Evolutionary conservation across 2,797 vertebrate genomes (phyloP).

Genomic region (Fistularia tabacaria): DNA sequence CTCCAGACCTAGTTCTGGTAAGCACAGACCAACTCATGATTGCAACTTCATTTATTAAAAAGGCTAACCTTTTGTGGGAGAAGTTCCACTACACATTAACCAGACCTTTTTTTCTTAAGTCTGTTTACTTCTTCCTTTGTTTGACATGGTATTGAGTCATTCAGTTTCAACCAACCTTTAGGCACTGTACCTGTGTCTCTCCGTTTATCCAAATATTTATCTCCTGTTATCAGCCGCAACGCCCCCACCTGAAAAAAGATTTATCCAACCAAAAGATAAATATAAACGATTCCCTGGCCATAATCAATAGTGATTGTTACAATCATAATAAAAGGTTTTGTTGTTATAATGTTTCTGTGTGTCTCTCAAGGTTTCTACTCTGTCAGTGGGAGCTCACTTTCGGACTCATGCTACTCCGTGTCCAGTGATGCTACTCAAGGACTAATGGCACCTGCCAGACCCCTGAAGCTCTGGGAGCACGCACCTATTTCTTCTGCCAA

Average conservation of each 20-base stretch:
- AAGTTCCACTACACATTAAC: slow-evolving; percentile 68
- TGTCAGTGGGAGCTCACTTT: slow-evolving; percentile 82
- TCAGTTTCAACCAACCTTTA: slow-evolving; percentile 28
- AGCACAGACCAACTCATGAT: slow-evolving; percentile 4
- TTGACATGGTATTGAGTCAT: slow-evolving; percentile 43
- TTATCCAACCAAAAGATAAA: neutral
- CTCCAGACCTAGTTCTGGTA: slow-evolving; percentile 87
- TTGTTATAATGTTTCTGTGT: neutral
- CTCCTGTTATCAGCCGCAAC: slow-evolving; percentile 3
- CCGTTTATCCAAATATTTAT: slow-evolving; percentile 9
- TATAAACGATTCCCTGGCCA: neutral
- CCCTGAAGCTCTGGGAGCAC: slow-evolving; percentile 65
- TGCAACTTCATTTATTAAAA: neutral
- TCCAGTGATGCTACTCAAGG: slow-evolving; percentile 74
- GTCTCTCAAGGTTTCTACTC: slow-evolving; percentile 76
- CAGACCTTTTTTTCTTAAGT: slow-evolving; percentile 31
- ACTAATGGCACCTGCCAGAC: slow-evolving; percentile 39
- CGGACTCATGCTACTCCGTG: slow-evolving; percentile 82
- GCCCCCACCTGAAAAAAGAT: neutral
- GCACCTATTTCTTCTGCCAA: slow-evolving; percentile 66
- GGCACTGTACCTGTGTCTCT: slow-evolving; percentile 28
- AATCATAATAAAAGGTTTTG: neutral
- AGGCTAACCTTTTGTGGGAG: slow-evolving; percentile 35
- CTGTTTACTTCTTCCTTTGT: slow-evolving; percentile 52
- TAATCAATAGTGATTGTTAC: neutral